These are phyloP conservation scores for Ophion ellenae DNA, from an alignment of 2,888 invertebrate species.

Conservation along the genomic window DNA sequence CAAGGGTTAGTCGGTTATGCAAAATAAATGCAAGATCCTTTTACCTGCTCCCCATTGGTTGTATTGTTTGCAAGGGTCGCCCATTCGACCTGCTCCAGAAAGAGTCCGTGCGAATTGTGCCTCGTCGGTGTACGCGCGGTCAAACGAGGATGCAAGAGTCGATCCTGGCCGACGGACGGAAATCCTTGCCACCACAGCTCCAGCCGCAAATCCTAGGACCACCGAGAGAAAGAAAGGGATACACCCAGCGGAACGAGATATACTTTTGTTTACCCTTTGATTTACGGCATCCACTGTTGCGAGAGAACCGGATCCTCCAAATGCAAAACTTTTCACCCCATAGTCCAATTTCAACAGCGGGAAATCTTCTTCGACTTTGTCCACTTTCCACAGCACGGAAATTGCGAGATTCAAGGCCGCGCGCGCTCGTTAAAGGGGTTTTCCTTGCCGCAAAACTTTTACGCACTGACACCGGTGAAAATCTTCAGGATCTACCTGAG, in stretches of 20 bases:
- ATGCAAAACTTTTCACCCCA: constrained; percentile 12
- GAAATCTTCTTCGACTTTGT: constrained; percentile 32
- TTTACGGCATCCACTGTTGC: constrained; percentile 74
- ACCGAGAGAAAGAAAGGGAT: constrained; percentile 56
- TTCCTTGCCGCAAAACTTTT: constrained; percentile 45
- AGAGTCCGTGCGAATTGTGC: constrained; percentile 35
- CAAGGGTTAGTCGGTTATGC: constrained; percentile 78
- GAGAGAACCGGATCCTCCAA: constrained; percentile 51
- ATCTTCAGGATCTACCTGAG: constrained; percentile 71
- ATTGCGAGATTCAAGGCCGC: constrained; percentile 81
- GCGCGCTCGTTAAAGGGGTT: constrained; percentile 49
- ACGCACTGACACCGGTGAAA: constrained; percentile 17
- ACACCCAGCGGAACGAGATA: constrained; percentile 59
- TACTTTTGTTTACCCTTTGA: constrained; percentile 74
- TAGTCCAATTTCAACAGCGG: constrained; percentile 32
- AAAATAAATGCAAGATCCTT: constrained; percentile 74
- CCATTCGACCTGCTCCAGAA: constrained; percentile 63
- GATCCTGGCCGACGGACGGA: constrained; percentile 56
- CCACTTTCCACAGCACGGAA: constrained; percentile 72
- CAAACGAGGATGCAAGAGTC: constrained; percentile 21
- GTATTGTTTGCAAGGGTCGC: constrained; percentile 17
- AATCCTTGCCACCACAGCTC: constrained; percentile 61
- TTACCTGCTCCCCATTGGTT: constrained; percentile 74
- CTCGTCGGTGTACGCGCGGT: background rate
- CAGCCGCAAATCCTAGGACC: constrained; percentile 56